phyloP scores from a whole-genome alignment of 2,888 invertebrate species.

The Phortica magna region DNA sequence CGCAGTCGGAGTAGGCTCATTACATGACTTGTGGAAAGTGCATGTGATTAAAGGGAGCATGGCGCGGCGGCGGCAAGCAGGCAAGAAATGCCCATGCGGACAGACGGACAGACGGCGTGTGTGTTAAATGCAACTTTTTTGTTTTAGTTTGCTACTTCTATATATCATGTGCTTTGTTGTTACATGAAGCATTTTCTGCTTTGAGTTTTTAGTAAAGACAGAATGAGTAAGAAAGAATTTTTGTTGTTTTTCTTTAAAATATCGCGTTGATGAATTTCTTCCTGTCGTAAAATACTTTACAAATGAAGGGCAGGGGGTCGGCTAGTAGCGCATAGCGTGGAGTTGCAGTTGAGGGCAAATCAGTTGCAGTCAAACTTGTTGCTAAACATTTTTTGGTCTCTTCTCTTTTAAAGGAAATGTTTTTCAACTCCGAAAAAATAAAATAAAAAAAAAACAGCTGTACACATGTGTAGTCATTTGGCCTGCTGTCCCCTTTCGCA shows the following conservation, averaged over 20 bases:
- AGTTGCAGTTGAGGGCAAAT: conserved; percentile 49
- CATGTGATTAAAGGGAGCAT: neutral
- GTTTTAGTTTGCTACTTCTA: conserved; percentile 27
- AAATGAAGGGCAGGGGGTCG: too few species aligned
- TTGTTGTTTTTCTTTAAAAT: conserved; percentile 37
- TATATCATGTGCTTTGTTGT: neutral
- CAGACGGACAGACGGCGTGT: neutral
- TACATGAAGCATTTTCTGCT: conserved; percentile 1
- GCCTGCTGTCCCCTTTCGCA: neutral
- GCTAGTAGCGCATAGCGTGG: too few species aligned
- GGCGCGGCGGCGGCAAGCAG: neutral
- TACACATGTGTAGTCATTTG: neutral
- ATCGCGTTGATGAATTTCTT: conserved; percentile 69
- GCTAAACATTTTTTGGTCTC: conserved; percentile 27
- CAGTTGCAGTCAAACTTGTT: conserved; percentile 52
- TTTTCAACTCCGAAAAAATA: neutral
- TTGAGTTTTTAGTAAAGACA: neutral
- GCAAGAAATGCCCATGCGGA: neutral
- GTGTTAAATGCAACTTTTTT: conserved; percentile 65
- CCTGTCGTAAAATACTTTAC: conserved; percentile 59
- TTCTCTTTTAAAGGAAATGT: conserved; percentile 18
- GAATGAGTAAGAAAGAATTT: neutral
- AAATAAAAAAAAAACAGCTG: neutral
- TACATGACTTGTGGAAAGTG: conserved; percentile 29
- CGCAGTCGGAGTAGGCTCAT: conserved; percentile 1